Conservation (phyloP, 2,797 vertebrate species). For the Danio choprae region DNA sequence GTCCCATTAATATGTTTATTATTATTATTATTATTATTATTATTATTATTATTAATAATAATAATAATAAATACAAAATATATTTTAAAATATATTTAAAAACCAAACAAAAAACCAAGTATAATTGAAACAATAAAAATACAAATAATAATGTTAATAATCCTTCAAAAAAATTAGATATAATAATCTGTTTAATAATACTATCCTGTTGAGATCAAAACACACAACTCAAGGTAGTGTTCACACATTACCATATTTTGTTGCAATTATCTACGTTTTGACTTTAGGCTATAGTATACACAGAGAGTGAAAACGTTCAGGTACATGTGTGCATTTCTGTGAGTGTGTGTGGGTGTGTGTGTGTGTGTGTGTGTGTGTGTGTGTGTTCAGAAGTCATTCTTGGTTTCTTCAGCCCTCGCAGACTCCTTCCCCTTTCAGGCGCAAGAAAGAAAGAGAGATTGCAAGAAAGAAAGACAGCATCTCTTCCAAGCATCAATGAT, state of each 20-base stretch:
- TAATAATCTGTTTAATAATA: too few relatives aligned
- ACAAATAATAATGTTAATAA: too few relatives aligned
- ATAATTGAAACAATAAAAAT: too few relatives aligned
- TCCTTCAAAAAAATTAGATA: too few relatives aligned
- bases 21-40: too few relatives aligned
- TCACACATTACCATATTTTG: neutral
- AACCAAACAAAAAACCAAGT: too few relatives aligned
- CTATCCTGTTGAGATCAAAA: too few relatives aligned
- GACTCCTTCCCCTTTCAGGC: slow-evolving; percentile 42
- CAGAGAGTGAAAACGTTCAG: neutral
- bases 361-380: neutral
- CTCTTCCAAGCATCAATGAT: slow-evolving; percentile 21
- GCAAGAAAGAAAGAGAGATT: slow-evolving; percentile 24
- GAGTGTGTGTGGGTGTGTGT: slow-evolving; percentile 1
- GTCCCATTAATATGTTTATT: neutral
- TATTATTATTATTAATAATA: too few relatives aligned
- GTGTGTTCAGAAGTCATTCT: slow-evolving; percentile 32
- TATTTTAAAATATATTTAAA: too few relatives aligned
- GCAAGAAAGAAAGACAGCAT: slow-evolving; percentile 30
- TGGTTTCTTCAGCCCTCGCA: slow-evolving; percentile 48
- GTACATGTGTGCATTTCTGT: neutral
- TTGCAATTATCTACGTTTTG: neutral
- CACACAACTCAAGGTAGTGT: slow-evolving; percentile 66
- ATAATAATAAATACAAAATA: neutral
- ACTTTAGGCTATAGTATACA: neutral